Evolutionary conservation across 1,140 invertebrate genomes (phyloP), one percentile per base, ranked within the genome.

Genomic region (Brachionus manjavacas): DNA sequence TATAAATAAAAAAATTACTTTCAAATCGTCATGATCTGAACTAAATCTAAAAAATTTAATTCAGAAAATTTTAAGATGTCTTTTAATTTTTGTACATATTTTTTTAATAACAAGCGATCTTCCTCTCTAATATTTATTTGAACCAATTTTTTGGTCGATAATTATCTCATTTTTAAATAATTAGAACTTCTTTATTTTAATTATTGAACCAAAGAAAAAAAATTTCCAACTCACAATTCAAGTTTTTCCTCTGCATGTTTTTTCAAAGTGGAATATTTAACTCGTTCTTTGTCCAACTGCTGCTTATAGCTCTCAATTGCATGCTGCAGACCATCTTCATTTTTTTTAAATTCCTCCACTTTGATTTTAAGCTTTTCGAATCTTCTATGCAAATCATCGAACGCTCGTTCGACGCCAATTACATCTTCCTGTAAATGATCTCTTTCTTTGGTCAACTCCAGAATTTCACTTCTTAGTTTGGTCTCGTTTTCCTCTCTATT

Each of bases 211-310:
- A 72, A 20, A 72, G 0, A 20, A 20, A 46, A 46, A 52, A 28
- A n/a, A 31, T 12, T 25, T 25, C n/a, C n/a, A 60, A 12, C 41
- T 55, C 64, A 83, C 81, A 49, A 68, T 49, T 83, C 60, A 31
- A 83, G 60, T 83, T 83, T 83, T 70, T 83, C 81, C 35, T 83
- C 60, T 12, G 81, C 81, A 83, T 83, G 81, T 35, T 83, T 68
- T 72, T 83, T 83, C 20, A 83, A 68, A 43, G 60, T 68, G 20
- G 81, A 20, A 83, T 83, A 83, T 83, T 70, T 83, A 16, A 16
- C 39, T 72, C 68, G 66, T 72, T 83, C 60, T 25, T 60, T 83
- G 46, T 68, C 60, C 2, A 83, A 14, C 16, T 68, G 41, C 12
- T 68, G 41, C 52, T 83, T 83, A 39, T 68, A 70, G 39, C 60